Conservation (phyloP, 2,797 vertebrate species). For the Mareca strepera region DNA sequence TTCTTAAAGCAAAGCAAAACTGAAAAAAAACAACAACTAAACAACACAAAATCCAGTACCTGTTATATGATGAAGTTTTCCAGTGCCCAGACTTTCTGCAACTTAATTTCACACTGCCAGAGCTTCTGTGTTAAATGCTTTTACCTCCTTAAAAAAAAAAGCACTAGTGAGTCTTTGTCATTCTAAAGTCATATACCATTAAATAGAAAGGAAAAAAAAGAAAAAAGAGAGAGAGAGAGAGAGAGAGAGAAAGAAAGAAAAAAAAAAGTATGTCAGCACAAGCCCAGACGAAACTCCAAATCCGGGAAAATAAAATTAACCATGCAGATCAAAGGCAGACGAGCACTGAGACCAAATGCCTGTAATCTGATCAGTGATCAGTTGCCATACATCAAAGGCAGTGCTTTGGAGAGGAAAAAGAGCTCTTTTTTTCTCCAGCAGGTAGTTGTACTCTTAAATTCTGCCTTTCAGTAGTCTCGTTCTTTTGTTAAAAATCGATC, state of each 20-base stretch:
- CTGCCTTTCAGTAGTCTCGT: slow-evolving; percentile 32
- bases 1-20: slow-evolving; percentile 25
- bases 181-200: too few species aligned
- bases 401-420: slow-evolving; percentile 65
- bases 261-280: slow-evolving; percentile 78
- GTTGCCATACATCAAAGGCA: slow-evolving; percentile 85
- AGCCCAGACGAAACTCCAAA: slow-evolving; percentile 80
- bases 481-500: slow-evolving; percentile 67
- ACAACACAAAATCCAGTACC: slow-evolving; percentile 61
- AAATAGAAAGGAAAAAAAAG: too few species aligned
- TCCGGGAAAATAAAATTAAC: slow-evolving; percentile 83
- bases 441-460: slow-evolving; percentile 59
- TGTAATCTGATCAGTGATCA: slow-evolving; percentile 90
- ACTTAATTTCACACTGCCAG: slow-evolving; percentile 64
- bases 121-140: slow-evolving; percentile 71
- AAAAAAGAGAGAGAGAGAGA: too few species aligned
- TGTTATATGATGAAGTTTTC: slow-evolving; percentile 65
- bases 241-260: background rate
- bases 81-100: slow-evolving; percentile 60
- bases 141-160: slow-evolving; percentile 43
- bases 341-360: slow-evolving; percentile 81
- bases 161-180: too few species aligned
- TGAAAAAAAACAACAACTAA: background rate
- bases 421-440: slow-evolving; percentile 62
- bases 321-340: slow-evolving; percentile 90